Evolutionary conservation across 2,113 vertebrate species (phyloP).

Genomic region (Grantiella picta): DNA sequence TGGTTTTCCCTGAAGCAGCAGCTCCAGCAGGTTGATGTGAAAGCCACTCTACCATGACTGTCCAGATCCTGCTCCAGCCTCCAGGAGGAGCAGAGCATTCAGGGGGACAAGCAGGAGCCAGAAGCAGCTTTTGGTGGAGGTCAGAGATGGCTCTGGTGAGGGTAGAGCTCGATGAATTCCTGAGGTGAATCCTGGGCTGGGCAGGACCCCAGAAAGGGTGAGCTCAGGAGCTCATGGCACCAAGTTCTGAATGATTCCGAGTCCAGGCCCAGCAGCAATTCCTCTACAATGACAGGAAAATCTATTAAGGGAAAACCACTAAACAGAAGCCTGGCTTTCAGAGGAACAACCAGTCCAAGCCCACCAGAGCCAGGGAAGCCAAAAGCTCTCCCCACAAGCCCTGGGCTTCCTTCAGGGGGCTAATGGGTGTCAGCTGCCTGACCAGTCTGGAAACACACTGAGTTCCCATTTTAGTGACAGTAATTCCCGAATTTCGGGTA

Average conservation of each 20-base stretch:
- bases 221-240: neutral
- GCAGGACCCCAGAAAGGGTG: neutral
- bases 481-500: neutral
- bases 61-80: neutral
- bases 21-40: accelerated
- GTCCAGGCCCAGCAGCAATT: neutral
- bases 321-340: neutral
- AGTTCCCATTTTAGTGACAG: neutral
- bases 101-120: neutral
- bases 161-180: neutral
- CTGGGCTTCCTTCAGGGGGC: neutral
- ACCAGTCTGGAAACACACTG: neutral
- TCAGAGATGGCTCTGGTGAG: accelerated
- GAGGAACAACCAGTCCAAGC: neutral
- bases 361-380: neutral
- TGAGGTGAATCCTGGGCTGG: neutral
- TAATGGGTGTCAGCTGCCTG: neutral
- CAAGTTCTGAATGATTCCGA: neutral
- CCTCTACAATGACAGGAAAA: slow-evolving; percentile 4
- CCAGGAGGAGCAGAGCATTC: neutral
- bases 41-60: neutral
- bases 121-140: neutral
- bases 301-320: slow-evolving; percentile 22
- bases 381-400: neutral
- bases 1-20: neutral